Base-by-base conservation (phyloP, 2,888 invertebrate species). In the Drosophila colorata region DNA sequence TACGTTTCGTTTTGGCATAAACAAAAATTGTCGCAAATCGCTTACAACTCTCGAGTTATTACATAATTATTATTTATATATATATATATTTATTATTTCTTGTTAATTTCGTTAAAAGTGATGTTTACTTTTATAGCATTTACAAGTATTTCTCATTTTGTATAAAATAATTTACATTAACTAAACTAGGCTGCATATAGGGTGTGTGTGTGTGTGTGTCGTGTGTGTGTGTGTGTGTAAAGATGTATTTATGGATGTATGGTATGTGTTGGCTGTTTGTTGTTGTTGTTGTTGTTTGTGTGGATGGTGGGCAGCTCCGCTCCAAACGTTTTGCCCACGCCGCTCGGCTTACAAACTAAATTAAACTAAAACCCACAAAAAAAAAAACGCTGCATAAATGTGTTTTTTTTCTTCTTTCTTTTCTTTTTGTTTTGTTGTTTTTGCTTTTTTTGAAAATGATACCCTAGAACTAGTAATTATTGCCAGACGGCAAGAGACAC, bases 121-220 rank as follows among this genome's bases (percentile, higher is more conserved):
- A 73, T 69, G 78, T 80, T 75, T 71, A 67, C 69, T 77, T 69
- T 69, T 69, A 66, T 64, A 76, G 64, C 69, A 77, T 87, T 87
- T 84, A 79, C 79, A 79, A 63, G 13, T 63, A 63, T 31, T 41
- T 52, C 53, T 48, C 43, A 31, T 53, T 67, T 84, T 71, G 77
- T 87, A 84, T 87, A 74, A 84, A 84, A 84, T 87, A 84, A 84
- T 84, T 84, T 87, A 84, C 83, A 84, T 84, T 84, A 81, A 84
- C 83, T 84, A 84, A 84, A 81, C 87, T 84, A 87, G 66, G 56
- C 74, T 78, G 76, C 72, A 60, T 51, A 18, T 46, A 63, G 47
- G 61, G 51, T 68, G 69, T 68, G 58, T 55, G 55, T 60, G 20
- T 33, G 35, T 60, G 47, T 49, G 40, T 76, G 53, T 73, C 48